Percentiles rank a stretch among this genome's conserved stretches.
phyloP scores from a whole-genome alignment of 1,140 invertebrate species.

The Caenorhabditis elegans region WBcel235 BX284605.5:10854501-10855000 shows the following conservation, averaged over 20 bases:
- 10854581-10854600: slow-evolving; percentile 65
- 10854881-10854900: slow-evolving; percentile 22
- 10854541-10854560: slow-evolving; percentile 60
- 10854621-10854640: slow-evolving; percentile 77
- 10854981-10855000: slow-evolving; percentile 43
- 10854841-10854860: slow-evolving; percentile 47
- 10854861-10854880: slow-evolving; percentile 29
- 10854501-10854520: slow-evolving; percentile 57
- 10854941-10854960: slow-evolving; percentile 61
- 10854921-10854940: slow-evolving; percentile 52
- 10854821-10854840: slow-evolving; percentile 16
- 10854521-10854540: slow-evolving; percentile 64
- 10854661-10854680: no score
- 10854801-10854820: slow-evolving; percentile 11
- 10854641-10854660: background rate
- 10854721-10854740: no score
- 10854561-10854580: slow-evolving; percentile 52
- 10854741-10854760: no score
- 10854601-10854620: slow-evolving; percentile 86
- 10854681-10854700: no score
- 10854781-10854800: slow-evolving; percentile 23
- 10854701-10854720: no score
- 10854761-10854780: background rate
- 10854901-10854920: slow-evolving; percentile 7
- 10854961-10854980: slow-evolving; percentile 60